A percentile compares a stretch with the other conserved stretches of the same genome.
Evolutionary conservation across 1,140 invertebrate species (phyloP).

Genomic region (Bathynomus jamesi): DNA sequence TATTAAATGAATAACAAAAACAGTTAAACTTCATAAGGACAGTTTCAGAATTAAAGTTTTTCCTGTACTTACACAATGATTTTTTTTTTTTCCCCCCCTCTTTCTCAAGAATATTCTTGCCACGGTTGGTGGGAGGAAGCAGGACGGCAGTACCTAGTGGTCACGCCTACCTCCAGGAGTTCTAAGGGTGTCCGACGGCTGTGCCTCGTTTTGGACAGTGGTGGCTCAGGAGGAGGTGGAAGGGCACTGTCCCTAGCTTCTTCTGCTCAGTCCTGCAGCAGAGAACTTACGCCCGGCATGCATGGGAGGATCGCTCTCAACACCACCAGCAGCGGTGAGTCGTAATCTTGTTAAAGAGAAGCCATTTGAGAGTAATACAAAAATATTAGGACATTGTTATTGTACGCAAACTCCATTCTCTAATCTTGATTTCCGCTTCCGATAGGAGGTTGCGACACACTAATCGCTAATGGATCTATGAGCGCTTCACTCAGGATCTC

Average conservation of each 20-base stretch:
- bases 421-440: not conserved
- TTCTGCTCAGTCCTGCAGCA: conserved; percentile 29
- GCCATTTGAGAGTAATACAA: not conserved
- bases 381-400: not conserved
- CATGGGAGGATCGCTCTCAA: conserved; percentile 32
- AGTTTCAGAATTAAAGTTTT: not conserved
- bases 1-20: no score
- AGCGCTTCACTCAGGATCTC: not conserved
- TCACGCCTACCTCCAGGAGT: conserved; percentile 33
- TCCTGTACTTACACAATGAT: not conserved
- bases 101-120: conserved; percentile 67
- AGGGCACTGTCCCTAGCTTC: conserved; percentile 26
- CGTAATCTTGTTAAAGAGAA: not conserved
- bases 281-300: conserved; percentile 22
- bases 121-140: conserved; percentile 66
- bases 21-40: no score
- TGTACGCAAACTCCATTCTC: not conserved
- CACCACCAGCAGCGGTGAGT: conserved; percentile 24
- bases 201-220: conserved; percentile 29
- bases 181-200: conserved; percentile 30
- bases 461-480: not conserved
- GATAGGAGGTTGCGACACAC: not conserved
- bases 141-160: conserved; percentile 29
- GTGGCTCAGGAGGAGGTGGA: not conserved
- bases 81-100: not conserved